Base-by-base conservation (phyloP, 2,113 vertebrate genomes). In the Lichenostomus cassidix region DNA sequence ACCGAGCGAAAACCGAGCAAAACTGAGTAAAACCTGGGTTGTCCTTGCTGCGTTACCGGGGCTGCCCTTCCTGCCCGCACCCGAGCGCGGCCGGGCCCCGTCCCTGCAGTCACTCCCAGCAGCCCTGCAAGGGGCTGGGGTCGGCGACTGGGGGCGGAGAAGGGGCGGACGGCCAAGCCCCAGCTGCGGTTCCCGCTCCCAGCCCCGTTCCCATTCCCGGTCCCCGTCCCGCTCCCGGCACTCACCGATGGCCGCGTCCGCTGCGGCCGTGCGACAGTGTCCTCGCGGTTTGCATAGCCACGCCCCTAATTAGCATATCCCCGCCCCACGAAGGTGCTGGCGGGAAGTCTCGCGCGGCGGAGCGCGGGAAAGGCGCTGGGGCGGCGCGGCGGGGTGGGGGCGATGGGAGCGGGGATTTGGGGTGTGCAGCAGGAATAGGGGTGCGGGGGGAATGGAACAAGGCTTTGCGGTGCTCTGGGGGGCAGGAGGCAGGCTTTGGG, bases 221-320 rank as follows among this genome's bases (percentile, higher is more conserved):
- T n/a, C 23, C 49, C 50, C 5, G 27, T 22, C 24, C 53, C 55
- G 12, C 0, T 12, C 19, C 39, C 8, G 2, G 16, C 37, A 85
- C 92, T 94, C 67, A 89, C 92, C 94, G 8, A 0, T 4, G 7
- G 6, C 55, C n/a, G 58, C 46, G 35, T 68, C 68, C 67, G 70
- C 80, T 71, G 53, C 18, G 5, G 7, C 60, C 39, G 37, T n/a
- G 53, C n/a, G 16, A 23, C 58, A 6, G 11, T 1, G 23, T 0
- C 47, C 2, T 3, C 2, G 0, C 0, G 11, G 15, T 91, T 77
- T 89, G 7, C 70, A 53, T 86, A 10, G 0, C 10, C 65, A 1
- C 83, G 14, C 83, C 89, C 0, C 0, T 6, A 0, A 2, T 15
- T 10, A 8, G 3, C 80, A 12, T 15, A 0, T 0, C 2, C 7